Base-by-base conservation (phyloP, 2,113 vertebrate species). In the Bos indicus region DNA sequence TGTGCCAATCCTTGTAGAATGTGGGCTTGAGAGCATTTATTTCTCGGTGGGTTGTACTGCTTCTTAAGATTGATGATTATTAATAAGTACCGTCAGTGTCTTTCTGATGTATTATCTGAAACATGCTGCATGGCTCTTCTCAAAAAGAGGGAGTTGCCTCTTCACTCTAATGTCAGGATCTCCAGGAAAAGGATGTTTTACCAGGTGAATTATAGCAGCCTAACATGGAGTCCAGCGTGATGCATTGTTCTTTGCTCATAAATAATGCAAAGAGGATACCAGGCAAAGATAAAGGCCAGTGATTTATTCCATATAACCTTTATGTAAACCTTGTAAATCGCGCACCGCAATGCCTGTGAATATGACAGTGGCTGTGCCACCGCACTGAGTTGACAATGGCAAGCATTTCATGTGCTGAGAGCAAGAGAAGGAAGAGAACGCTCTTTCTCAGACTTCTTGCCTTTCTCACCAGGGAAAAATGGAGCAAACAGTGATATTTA, bases 261-360 rank as follows among this genome's bases (percentile, higher is more conserved):
- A 98, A 98, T 98, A 98, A 98, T 97, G 28, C 96, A 92, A 67
- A 82, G 64, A 97, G 21, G 78, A 94, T 97, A 97, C 28, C 52
- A 97, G 3, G 46, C 85, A 97, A 95, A 98, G 95, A 98, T 97
- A 98, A 98, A 96, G 90, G 57, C 64, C 2, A 57, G 57, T 98
- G 95, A 98, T 98, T 98, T 98, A 98, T 98, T 98, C 94, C 26
- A 43, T 83, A 74, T 94, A 98, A 89, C 77, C 87, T 97, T 97
- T 98, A 97, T 96, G 94, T 90, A 98, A 98, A 98, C 92, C 97
- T 97, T 87, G 80, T 98, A 98, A 98, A 97, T 88, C 56, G 67
- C 26, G 28, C 83, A 84, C 17, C 5, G 25, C 64, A n/a, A 9
- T 96, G 28, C 91, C 89, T 93, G 43, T 30, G 78, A 57, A 89